Evolutionary conservation across 2,797 vertebrate species (phyloP).

Genomic region (Cottoperca gobio): DNA sequence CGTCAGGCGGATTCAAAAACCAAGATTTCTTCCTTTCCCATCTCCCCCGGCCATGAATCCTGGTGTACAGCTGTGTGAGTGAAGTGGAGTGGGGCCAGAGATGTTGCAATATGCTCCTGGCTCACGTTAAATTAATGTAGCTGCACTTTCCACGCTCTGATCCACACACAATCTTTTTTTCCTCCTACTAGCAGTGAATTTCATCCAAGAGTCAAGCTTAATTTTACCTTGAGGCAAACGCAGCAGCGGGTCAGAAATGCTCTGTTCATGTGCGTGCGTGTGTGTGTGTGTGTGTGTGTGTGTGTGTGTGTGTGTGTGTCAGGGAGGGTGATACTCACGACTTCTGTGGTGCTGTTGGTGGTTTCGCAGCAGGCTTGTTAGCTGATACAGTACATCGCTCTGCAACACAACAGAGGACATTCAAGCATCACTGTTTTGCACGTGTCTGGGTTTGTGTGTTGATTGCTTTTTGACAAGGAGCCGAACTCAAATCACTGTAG

Average conservation of each 20-base stretch:
- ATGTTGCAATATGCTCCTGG: conserved; percentile 73
- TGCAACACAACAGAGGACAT: conserved; percentile 80
- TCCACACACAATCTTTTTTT: conserved; percentile 62
- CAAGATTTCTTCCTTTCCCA: conserved; percentile 41
- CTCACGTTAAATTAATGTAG: conserved; percentile 75
- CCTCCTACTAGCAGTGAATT: conserved; percentile 67
- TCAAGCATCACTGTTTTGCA: conserved; percentile 75
- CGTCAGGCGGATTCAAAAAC: conserved; percentile 22
- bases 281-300: conserved; percentile 14
- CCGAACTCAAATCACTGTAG: conserved; percentile 57
- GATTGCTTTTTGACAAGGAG: conserved; percentile 65
- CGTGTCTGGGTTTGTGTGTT: conserved; percentile 49
- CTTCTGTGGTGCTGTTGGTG: conserved; percentile 88
- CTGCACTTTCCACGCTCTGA: conserved; percentile 72
- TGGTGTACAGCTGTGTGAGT: conserved; percentile 49
- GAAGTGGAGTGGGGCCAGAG: conserved; percentile 61
- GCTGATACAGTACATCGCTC: conserved; percentile 92
- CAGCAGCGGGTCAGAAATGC: conserved; percentile 59
- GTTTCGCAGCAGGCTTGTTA: conserved; percentile 93
- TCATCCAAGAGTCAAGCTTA: conserved; percentile 73
- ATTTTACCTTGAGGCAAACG: conserved; percentile 72
- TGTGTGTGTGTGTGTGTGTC: conserved; percentile 15
- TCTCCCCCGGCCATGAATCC: conserved; percentile 43
- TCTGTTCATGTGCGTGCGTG: conserved; percentile 30
- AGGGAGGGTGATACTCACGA: conserved; percentile 88